Conservation (phyloP, 2,113 vertebrate species). For the Varanus salvator region DNA sequence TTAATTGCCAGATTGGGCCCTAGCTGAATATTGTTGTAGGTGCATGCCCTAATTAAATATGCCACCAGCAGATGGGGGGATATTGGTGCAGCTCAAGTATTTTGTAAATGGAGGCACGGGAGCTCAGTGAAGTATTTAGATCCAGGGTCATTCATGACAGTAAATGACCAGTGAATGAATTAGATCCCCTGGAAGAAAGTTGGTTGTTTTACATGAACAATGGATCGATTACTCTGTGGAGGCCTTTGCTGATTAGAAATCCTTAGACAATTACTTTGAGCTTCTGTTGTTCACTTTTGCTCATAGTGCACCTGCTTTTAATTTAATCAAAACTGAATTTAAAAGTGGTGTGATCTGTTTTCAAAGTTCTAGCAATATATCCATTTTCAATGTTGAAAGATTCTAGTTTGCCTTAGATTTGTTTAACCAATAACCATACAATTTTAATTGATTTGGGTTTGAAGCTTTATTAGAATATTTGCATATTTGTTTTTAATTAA, state of each 20-base stretch:
- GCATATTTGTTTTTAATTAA: no score
- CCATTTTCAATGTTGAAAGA: not conserved
- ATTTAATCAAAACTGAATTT: not conserved
- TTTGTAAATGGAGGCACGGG: not conserved
- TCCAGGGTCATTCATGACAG: not conserved
- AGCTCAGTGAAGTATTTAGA: not conserved
- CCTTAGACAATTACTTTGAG: not conserved
- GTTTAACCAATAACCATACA: constrained; percentile 16
- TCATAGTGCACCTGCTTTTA: not conserved
- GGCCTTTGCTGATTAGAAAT: not conserved
- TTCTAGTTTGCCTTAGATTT: not conserved
- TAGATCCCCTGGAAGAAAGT: not conserved
- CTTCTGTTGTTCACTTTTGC: not conserved
- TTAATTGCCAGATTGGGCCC: not conserved
- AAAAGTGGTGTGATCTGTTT: not conserved
- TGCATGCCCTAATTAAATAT: not conserved
- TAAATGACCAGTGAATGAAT: not conserved
- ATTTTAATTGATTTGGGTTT: not conserved
- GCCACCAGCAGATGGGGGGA: not conserved
- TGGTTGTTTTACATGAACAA: not conserved
- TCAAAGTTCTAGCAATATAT: not conserved
- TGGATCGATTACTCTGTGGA: not conserved
- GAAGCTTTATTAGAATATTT: not conserved
- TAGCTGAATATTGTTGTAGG: not conserved
- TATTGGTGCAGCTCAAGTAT: not conserved